Conservation (phyloP, 2,113 vertebrate genomes). For the Corythoichthys intestinalis region DNA sequence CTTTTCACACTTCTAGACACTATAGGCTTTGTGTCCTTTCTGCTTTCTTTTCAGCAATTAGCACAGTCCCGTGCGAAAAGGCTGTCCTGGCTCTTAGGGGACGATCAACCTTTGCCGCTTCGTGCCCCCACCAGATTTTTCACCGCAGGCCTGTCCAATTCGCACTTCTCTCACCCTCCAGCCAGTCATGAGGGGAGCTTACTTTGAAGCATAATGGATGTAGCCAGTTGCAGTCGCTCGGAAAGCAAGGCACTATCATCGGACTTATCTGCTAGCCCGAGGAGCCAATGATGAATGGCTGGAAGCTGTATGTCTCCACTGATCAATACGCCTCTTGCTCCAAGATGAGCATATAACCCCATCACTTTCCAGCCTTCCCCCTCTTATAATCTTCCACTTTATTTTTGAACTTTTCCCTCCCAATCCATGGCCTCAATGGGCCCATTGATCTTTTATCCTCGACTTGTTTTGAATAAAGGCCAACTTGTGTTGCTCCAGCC, state of each 20-base stretch:
- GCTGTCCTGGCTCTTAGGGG: background rate
- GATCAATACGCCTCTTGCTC: constrained; percentile 75
- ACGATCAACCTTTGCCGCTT: background rate
- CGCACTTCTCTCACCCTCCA: constrained; percentile 41
- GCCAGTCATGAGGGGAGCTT: constrained; percentile 36
- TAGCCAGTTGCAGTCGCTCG: constrained; percentile 62
- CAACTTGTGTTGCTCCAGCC: constrained; percentile 38
- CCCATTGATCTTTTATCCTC: constrained; percentile 64
- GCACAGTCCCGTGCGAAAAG: background rate
- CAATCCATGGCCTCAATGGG: constrained; percentile 53
- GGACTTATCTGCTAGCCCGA: constrained; percentile 68
- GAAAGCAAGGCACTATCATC: constrained; percentile 65
- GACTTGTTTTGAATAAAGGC: constrained; percentile 68
- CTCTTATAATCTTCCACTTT: constrained; percentile 53
- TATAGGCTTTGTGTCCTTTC: background rate
- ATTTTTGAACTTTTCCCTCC: constrained; percentile 66
- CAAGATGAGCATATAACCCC: constrained; percentile 68
- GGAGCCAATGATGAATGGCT: constrained; percentile 74
- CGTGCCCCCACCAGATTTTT: constrained; percentile 13
- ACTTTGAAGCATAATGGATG: constrained; percentile 70
- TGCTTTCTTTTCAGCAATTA: background rate
- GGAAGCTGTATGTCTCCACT: constrained; percentile 62
- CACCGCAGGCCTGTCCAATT: constrained; percentile 33
- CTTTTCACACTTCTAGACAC: constrained; percentile 16
- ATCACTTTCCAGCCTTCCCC: constrained; percentile 21